phyloP scores from a whole-genome alignment of 2,888 invertebrate genomes.

The Drosophila basisetae region DNA sequence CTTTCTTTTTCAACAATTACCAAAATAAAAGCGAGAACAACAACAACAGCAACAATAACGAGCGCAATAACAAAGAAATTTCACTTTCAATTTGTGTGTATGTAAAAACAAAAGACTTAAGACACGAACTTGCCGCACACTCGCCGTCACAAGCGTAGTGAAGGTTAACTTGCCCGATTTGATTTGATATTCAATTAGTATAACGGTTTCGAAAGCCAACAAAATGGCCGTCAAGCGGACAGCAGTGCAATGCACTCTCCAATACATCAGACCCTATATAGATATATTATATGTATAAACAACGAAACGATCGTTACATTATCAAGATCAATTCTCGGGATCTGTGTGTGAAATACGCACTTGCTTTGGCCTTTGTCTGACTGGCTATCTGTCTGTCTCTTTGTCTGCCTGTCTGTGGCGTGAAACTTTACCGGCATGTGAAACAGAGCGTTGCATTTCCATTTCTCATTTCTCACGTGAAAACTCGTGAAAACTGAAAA shows the following conservation, averaged over 20 bases:
- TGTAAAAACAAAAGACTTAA: constrained; percentile 74
- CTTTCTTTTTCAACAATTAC: constrained; percentile 81
- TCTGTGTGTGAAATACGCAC: neutral
- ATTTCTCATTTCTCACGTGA: constrained; percentile 53
- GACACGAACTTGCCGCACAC: constrained; percentile 66
- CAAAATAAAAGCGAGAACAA: constrained; percentile 61
- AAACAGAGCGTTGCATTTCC: constrained; percentile 75
- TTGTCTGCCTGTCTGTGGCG: constrained; percentile 10
- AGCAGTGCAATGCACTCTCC: constrained; percentile 69
- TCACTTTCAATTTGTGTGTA: constrained; percentile 73
- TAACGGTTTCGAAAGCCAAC: constrained; percentile 73
- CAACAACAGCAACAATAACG: constrained; percentile 34
- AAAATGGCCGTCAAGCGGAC: constrained; percentile 53
- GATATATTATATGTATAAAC: neutral
- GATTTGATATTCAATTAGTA: constrained; percentile 76
- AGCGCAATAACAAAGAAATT: constrained; percentile 67
- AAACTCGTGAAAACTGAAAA: constrained; percentile 43
- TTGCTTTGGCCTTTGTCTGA: neutral
- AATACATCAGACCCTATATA: neutral
- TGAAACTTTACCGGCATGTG: constrained; percentile 64
- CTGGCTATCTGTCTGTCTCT: neutral
- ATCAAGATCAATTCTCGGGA: constrained; percentile 46
- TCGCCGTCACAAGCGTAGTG: constrained; percentile 44
- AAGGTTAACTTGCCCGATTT: constrained; percentile 72
- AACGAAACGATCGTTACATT: neutral